phyloP scores from a whole-genome alignment of 1,140 invertebrate genomes.

The Drosophila hydei region DNA sequence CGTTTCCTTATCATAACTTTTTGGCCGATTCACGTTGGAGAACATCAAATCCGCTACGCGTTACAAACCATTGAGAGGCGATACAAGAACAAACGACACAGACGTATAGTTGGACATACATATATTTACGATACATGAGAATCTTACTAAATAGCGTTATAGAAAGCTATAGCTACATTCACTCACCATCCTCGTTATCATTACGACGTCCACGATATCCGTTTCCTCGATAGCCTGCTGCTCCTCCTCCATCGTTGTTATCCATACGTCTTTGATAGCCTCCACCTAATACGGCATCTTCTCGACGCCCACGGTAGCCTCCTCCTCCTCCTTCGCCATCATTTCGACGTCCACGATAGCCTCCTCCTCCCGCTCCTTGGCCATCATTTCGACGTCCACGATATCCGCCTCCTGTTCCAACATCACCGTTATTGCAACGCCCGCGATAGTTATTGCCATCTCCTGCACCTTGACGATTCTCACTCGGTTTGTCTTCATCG shows the following conservation, averaged over 20 bases:
- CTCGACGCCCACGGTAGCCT: no score
- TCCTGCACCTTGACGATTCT: constrained; percentile 14
- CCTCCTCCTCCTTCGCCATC: constrained; percentile 32
- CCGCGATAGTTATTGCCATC: constrained; percentile 41
- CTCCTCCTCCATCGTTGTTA: constrained; percentile 7
- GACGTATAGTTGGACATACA: not conserved
- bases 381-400: constrained; percentile 40
- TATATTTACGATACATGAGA: not conserved
- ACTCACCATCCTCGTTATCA: constrained; percentile 54
- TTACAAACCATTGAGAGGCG: not conserved
- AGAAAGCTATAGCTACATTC: no score
- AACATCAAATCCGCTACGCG: constrained; percentile 6
- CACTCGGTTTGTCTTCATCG: constrained; percentile 38
- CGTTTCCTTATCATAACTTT: constrained; percentile 41
- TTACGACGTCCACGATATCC: constrained; percentile 48
- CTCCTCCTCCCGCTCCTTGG: constrained; percentile 25
- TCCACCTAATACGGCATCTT: no score
- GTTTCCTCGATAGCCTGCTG: no score
- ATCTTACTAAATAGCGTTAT: not conserved
- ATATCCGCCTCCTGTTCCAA: constrained; percentile 25
- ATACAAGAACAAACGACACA: not conserved
- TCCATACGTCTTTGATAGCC: no score
- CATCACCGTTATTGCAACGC: constrained; percentile 30
- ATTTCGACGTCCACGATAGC: constrained; percentile 21
- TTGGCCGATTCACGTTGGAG: constrained; percentile 21